Conservation (phyloP, 2,888 invertebrate genomes). For the Ophion costatus region DNA sequence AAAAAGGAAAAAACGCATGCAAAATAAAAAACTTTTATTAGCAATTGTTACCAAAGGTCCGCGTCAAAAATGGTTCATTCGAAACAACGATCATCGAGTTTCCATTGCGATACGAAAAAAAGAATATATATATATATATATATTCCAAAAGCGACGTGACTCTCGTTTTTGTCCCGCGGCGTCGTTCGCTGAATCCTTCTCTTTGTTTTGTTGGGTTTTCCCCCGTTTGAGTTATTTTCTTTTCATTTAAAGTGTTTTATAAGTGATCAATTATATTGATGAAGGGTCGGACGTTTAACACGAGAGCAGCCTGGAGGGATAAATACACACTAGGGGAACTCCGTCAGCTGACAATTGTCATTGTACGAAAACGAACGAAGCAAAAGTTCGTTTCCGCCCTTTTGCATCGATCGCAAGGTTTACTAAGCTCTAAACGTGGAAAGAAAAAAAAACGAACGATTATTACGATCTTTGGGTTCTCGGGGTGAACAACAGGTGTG, state of each 20-base stretch:
- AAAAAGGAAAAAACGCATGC: constrained; percentile 83
- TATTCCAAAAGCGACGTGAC: not conserved
- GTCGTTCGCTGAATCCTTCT: constrained; percentile 26
- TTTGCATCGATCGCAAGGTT: constrained; percentile 9
- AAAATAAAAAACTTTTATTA: constrained; percentile 82
- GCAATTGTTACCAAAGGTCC: constrained; percentile 77
- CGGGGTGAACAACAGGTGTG: not conserved
- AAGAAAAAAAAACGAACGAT: constrained; percentile 1
- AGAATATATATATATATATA: not conserved
- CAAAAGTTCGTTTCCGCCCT: not conserved
- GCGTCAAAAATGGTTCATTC: constrained; percentile 60
- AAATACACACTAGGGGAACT: constrained; percentile 24
- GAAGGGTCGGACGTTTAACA: constrained; percentile 58
- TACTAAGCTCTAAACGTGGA: not conserved
- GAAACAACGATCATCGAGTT: constrained; percentile 36
- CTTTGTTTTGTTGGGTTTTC: constrained; percentile 47
- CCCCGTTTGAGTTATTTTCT: constrained; percentile 34
- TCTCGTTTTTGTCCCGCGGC: constrained; percentile 46
- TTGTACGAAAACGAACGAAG: not conserved
- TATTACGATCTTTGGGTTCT: not conserved
- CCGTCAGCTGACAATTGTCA: not conserved
- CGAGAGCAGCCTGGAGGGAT: constrained; percentile 36
- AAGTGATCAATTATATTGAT: constrained; percentile 55
- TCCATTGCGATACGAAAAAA: constrained; percentile 8
- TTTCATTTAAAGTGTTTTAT: constrained; percentile 50